Evolutionary conservation across 2,888 invertebrate species (phyloP), one percentile per base, ranked within the genome.

Genomic region (Oxystoma pomonae): DNA sequence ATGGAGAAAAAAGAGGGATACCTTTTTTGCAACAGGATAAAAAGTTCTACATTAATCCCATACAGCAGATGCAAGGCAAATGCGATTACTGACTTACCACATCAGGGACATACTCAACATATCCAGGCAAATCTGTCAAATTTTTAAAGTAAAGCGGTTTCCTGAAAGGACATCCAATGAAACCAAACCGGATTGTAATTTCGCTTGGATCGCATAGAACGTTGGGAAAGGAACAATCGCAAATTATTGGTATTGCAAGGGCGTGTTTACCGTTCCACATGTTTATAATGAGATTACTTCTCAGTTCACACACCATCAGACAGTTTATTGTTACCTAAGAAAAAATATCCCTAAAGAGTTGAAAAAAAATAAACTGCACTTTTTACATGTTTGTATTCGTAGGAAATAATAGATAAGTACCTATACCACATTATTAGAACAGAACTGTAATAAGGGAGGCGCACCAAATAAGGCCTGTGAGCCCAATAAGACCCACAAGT

Each of bases 121-220:
- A 83, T 55, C 85, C 87, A 67, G 81, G 79, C 67, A 83, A 78
- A 22, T 82, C 80, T 20, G 80, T 77, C 1, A 79, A 77, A 63
- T 86, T 84, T 5, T 75, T 74, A 12, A 88, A 70, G 7, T 70
- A 71, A 50, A 88, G 77, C n/a, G 81, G 80, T 56, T 82, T 73
- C 16, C 77, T 75, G 67, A 87, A 87, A 0, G 82, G 76, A 66
- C 79, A 85, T 69, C 86, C 84, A 17, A 88, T 70, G 71, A 87
- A 88, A 70, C 86, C 86, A 60, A 84, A 85, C 66, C 83, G 78
- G 53, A 87, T 74, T 17, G 78, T 79, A 9, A 88, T 81, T 55
- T 85, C 83, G 0, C 78, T 71, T 0, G 86, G 86, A 0, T 78
- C 77, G 53, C 81, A 78, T 5, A 74, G 72, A 3, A 88, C 77